Percentiles rank a stretch among this genome's conserved stretches.
Conservation (phyloP, 2,888 invertebrate genomes). For the Athalia circularis region DNA sequence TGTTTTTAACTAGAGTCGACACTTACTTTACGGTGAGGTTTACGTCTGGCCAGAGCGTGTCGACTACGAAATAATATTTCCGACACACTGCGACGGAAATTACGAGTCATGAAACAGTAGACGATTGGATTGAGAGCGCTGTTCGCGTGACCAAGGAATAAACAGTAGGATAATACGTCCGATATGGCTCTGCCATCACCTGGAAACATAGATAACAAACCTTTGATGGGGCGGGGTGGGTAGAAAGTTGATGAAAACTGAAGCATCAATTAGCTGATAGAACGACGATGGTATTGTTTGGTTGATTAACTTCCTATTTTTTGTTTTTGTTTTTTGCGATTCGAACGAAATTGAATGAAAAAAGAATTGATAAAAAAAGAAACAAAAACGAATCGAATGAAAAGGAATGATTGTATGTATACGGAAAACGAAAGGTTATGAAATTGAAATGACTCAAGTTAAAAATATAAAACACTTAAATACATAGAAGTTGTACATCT, state of each 20-base stretch:
- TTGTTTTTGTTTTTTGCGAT: too few species aligned
- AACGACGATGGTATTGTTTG: neutral
- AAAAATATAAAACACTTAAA: too few species aligned
- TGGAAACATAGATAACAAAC: constrained; percentile 51
- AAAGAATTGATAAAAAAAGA: too few species aligned
- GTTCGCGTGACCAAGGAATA: constrained; percentile 85
- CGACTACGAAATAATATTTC: constrained; percentile 75
- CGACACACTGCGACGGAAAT: constrained; percentile 82
- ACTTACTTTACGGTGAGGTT: constrained; percentile 63
- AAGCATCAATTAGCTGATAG: neutral
- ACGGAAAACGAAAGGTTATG: too few species aligned
- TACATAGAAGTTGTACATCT: neutral
- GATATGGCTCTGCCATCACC: constrained; percentile 66
- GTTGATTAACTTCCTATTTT: too few species aligned
- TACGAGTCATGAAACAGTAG: constrained; percentile 85
- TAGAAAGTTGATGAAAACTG: neutral
- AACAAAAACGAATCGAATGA: too few species aligned
- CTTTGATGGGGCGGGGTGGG: neutral
- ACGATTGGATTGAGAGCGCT: constrained; percentile 87
- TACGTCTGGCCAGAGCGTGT: constrained; percentile 53
- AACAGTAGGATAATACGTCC: constrained; percentile 79
- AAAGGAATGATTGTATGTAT: too few species aligned
- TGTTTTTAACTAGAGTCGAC: constrained; percentile 41
- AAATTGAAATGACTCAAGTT: too few species aligned
- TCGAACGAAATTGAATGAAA: too few species aligned